A percentile compares a stretch with the other conserved stretches of the same genome.
phyloP scores from a whole-genome alignment of 2,113 vertebrate genomes.

The Passer montanus region DNA sequence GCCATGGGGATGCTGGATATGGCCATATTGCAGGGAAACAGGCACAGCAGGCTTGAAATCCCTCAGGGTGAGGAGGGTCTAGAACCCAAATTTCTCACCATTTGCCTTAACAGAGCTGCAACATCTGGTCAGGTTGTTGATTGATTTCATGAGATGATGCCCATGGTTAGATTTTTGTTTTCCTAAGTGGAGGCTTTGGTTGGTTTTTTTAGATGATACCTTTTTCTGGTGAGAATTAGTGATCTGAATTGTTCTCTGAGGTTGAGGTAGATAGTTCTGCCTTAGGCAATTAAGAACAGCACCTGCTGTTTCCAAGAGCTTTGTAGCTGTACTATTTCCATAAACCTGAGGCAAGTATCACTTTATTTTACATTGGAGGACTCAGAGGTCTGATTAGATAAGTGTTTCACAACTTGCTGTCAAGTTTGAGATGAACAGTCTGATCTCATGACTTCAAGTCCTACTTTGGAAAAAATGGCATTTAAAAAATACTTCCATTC shows the following conservation, averaged over 20 bases:
- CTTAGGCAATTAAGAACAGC: not conserved
- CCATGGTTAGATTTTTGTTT: not conserved
- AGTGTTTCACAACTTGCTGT: not conserved
- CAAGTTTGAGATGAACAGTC: not conserved
- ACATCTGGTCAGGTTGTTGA: not conserved
- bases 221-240: not conserved
- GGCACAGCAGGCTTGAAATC: not conserved
- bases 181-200: not conserved
- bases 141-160: not conserved
- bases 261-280: not conserved
- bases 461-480: not conserved
- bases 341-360: not conserved
- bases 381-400: not conserved
- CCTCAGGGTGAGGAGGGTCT: not conserved
- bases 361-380: not conserved
- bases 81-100: not conserved
- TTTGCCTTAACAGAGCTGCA: fast-evolving
- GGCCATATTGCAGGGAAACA: not conserved
- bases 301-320: not conserved
- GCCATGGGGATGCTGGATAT: not conserved
- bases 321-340: not conserved
- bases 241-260: not conserved
- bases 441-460: not conserved
- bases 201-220: not conserved
- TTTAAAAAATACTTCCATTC: not conserved